Evolutionary conservation across 1,140 invertebrate species (phyloP), one percentile per base, ranked within the genome.

Genomic region (Camponotus floridanus): DNA sequence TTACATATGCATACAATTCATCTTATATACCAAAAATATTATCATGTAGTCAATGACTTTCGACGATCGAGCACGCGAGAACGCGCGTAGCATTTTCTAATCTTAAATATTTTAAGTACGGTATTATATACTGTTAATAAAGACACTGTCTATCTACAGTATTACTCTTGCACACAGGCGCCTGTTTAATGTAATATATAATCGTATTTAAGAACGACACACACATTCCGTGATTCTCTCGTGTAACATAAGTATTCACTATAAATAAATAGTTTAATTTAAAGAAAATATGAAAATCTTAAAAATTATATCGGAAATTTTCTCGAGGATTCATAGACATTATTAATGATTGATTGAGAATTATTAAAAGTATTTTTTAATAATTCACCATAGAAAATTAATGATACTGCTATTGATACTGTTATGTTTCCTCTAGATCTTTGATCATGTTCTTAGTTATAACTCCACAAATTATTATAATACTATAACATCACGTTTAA

Each of bases 11-110:
- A 67, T 65, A 48, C n/a, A 39, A 80, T 68, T 78, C 26, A 33
- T 68, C 62, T 80, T 80, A 70, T 55, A 68, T n/a, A 39, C 9
- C 13, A 80, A 67, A 61, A 76, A 45, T 13, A 45, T 26, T 39
- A 64, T 21, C 13, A 15, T 31, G 26, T 18, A 15, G 15, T 65
- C 21, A 76, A 7, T 42, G 57, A 64, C 2, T 15, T 64, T 21
- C 45, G 62, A 33, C 42, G 13, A 68, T 80, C 42, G 26, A 45
- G 1, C 42, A 45, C 45, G 15, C 36, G 36, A 13, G 8, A 51
- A 33, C 31, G 0, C 26, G 26, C 26, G 26, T 68, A 57, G 11
- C 42, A 70, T 81, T 81, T 70, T 70, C 11, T 59, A 71, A 81
- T 79, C 45, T 79, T 68, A 79, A 51, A 15, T 76, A 48, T 57